phyloP scores from a whole-genome alignment of 2,113 vertebrate species.

The Electrona antarctica region DNA sequence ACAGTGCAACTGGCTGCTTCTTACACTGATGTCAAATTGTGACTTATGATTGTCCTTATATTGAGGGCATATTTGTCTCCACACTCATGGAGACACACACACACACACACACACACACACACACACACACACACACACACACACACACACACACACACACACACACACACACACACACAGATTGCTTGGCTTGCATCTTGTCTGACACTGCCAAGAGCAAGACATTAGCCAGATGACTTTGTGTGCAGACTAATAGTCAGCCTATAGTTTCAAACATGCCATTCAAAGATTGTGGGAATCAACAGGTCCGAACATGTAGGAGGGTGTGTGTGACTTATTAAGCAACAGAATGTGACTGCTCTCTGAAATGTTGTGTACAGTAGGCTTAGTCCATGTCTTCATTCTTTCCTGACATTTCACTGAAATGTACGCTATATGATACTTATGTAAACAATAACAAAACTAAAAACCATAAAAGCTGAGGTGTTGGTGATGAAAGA shows the following conservation, averaged over 20 bases:
- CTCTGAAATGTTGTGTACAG: background rate
- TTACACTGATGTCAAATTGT: background rate
- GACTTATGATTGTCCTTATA: background rate
- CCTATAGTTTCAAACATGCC: background rate
- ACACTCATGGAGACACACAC: background rate
- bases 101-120: background rate
- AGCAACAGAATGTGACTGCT: too few species aligned
- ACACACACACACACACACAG: constrained; percentile 8
- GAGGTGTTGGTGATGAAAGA: too few species aligned
- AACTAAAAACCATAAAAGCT: too few species aligned
- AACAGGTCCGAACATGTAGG: background rate
- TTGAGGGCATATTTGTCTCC: background rate
- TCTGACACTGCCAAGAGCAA: too few species aligned
- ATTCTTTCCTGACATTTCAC: too few species aligned
- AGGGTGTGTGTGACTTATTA: too few species aligned
- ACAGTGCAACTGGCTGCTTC: background rate
- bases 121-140: background rate
- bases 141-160: background rate
- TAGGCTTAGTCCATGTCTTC: too few species aligned
- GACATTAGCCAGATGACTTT: background rate
- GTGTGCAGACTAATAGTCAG: background rate
- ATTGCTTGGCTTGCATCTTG: background rate
- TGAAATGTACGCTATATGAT: too few species aligned
- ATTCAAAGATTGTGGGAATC: too few species aligned
- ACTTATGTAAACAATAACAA: too few species aligned